A percentile compares a stretch with the other conserved stretches of the same genome.
Conservation (phyloP, 1,140 invertebrate species). For the Chionoecetes opilio region DNA sequence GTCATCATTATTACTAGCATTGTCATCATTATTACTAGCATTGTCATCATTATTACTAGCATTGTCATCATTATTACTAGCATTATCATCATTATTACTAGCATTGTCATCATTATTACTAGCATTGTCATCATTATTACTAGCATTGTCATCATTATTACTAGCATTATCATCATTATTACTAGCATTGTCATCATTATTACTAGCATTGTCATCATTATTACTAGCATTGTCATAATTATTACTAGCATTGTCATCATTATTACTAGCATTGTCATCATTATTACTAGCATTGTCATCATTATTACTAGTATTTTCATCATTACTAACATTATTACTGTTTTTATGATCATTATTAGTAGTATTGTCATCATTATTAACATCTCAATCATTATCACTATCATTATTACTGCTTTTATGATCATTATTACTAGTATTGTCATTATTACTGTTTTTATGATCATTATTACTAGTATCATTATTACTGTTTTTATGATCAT, state of each 20-base stretch:
- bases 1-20: too few species aligned
- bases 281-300: too few species aligned
- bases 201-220: neutral
- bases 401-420: slow-evolving; percentile 32
- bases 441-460: too few species aligned
- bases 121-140: too few species aligned
- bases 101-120: too few species aligned
- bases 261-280: too few species aligned
- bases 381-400: neutral
- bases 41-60: neutral
- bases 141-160: neutral
- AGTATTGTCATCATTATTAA: slow-evolving; percentile 1
- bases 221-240: neutral
- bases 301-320: neutral
- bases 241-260: too few species aligned
- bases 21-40: neutral
- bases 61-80: too few species aligned
- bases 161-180: neutral
- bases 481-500: neutral
- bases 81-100: too few species aligned
- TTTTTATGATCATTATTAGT: slow-evolving; percentile 35
- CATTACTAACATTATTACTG: slow-evolving; percentile 43
- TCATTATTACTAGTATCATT: too few species aligned
- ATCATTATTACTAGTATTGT: too few species aligned
- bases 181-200: too few species aligned